Evolutionary conservation across 2,888 invertebrate genomes (phyloP), one percentile per base, ranked within the genome.

Genomic region (Ceriagrion tenellum): DNA sequence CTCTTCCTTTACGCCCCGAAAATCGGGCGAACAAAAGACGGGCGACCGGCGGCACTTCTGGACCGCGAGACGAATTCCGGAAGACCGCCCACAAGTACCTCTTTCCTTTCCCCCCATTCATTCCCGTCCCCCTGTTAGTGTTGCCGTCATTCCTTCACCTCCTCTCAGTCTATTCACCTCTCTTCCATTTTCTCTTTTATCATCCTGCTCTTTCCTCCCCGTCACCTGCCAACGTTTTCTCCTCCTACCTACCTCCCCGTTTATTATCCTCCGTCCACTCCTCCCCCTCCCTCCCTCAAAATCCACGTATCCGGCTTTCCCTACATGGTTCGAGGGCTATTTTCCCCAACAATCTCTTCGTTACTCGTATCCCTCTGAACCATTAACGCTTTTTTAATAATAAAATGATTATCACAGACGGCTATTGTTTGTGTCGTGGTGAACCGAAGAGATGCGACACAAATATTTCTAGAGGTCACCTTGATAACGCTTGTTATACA

Each of bases 61-160:
- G 93, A 93, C 93, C 69, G 93, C 93, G 74, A n/a, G 74, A 93
- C 93, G 93, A 93, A 93, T 74, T 74, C 74, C 26, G 30, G 69
- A 18, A 23, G 91, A 40, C 23, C 91, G n/a, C 91, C 63, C 63
- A 26, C n/a, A 18, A 4, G 0, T 4, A 35, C 81, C 81, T 35
- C 35, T 18, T n/a, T 16, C 18, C n/a, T 55, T 12, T 26, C 69
- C 26, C n/a, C 69, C 40, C 40, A n/a, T 91, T 20, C 35, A 26
- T 35, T 47, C 69, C 91, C 91, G n/a, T 56, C 55, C 55, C 59
- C 81, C 23, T 6, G 12, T 30, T 90, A 26, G 35, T 35, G 40
- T 4, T 35, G 1, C 30, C 63, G 30, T 30, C 35, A 8, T 35
- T n/a, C 93, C 26, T 63, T 69, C 93, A 16, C n/a, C 59, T 55